Base-by-base conservation (phyloP, 2,113 vertebrate species). In the Myxocyprinus asiaticus region DNA sequence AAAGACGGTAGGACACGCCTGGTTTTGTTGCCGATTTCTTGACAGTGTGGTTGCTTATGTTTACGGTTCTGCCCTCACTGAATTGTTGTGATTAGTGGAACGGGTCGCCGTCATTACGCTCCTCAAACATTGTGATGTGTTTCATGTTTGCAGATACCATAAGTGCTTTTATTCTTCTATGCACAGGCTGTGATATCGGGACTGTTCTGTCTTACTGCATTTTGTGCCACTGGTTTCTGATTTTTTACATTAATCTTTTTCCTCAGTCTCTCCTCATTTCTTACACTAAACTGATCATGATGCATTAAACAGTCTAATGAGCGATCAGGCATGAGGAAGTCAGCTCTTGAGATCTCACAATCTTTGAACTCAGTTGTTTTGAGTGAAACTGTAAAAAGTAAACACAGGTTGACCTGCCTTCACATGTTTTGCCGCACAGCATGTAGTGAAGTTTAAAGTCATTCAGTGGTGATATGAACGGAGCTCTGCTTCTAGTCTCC, bases 151-250 rank as follows among this genome's bases (percentile, higher is more conserved):
- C 94, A 89, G 93, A 94, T 95, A 96, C 97, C 98, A 93, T 94
- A 98, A 99, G 98, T 98, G 98, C 98, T 98, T 98, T 98, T 97
- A 94, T 93, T 94, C 94, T 93, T 94, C 96, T 98, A 96, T 98
- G 96, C 96, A 98, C 94, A 94, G 96, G 93, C 94, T 95, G 94
- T 67, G 88, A 93, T 94, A 94, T 93, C 53, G 92, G 93, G 95
- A 98, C 96, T 97, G 95, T 96, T 96, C 93, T 95, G 92, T 95
- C 95, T 95, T 90, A 91, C 93, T 87, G 77, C 94, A 95, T 89
- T 33, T 3, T 88, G 22, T 33, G 22, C 22, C 22, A n/a, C n/a
- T n/a, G n/a, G n/a, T 33, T 1, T 3, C 90, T 89, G 86, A n/a
- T 88, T 33, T 33, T 33, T 47, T 58, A 55, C 48, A 11, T 14